Percentiles rank a stretch among this genome's conserved stretches.
These are phyloP conservation scores for Callinectes sapidus DNA, from an alignment of 2,888 invertebrate genomes.

Conservation along the genomic window DNA sequence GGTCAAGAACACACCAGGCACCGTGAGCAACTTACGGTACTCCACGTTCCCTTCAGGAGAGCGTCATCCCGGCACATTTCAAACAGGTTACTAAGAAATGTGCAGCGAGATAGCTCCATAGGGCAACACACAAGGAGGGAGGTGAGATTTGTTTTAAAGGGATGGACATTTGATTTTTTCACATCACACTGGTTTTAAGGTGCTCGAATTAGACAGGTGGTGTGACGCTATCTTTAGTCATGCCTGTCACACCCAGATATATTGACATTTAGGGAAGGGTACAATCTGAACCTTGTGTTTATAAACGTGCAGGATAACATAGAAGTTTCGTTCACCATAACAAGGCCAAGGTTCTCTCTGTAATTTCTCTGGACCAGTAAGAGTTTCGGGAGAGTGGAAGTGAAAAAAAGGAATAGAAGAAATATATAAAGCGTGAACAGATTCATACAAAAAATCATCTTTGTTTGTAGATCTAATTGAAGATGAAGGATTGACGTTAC, in stretches of 20 bases:
- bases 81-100: background rate
- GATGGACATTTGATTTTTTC: background rate
- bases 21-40: constrained; percentile 30
- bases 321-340: background rate
- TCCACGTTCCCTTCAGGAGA: background rate
- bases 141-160: background rate
- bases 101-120: background rate
- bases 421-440: background rate
- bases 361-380: background rate
- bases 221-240: constrained; percentile 4
- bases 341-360: background rate
- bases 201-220: background rate
- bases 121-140: background rate
- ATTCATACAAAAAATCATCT: background rate
- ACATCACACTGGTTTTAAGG: background rate
- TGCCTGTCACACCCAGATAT: background rate
- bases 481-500: background rate
- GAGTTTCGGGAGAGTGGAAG: background rate
- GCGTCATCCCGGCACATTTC: background rate
- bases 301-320: background rate
- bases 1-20: constrained; percentile 15
- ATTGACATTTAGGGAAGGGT: background rate
- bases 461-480: background rate
- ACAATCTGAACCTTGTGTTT: background rate
- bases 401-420: background rate